These are phyloP conservation scores for Hyperoplus immaculatus DNA, from an alignment of 2,797 vertebrate species.

Conservation along the genomic window DNA sequence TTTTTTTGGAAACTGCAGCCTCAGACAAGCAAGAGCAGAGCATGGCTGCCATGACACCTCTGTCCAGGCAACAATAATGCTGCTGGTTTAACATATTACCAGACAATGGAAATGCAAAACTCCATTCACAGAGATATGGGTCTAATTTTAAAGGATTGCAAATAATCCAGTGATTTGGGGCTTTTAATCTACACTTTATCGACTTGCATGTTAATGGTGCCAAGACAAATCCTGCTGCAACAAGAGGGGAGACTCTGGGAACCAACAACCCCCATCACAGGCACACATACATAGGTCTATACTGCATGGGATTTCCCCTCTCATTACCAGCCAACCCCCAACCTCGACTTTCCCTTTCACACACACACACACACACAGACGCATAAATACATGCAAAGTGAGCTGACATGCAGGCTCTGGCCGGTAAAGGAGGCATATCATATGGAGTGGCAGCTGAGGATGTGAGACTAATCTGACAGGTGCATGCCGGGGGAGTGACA, in stretches of 20 bases:
- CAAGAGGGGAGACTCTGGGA: neutral
- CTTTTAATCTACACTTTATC: constrained; percentile 16
- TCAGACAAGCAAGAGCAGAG: constrained; percentile 12
- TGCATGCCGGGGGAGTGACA: constrained; percentile 78
- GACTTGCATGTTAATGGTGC: constrained; percentile 7
- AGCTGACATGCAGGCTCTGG: constrained; percentile 48
- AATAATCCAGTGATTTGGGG: constrained; percentile 24
- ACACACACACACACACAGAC: constrained; percentile 31
- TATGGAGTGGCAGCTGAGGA: constrained; percentile 77
- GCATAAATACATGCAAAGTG: constrained; percentile 65
- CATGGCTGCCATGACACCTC: constrained; percentile 49
- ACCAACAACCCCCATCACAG: constrained; percentile 10
- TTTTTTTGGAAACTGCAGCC: neutral
- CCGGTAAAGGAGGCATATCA: constrained; percentile 69
- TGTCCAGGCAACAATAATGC: constrained; percentile 17
- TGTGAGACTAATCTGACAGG: constrained; percentile 82
- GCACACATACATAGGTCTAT: constrained; percentile 5
- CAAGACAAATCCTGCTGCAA: constrained; percentile 15
- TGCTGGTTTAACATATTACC: neutral
- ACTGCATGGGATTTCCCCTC: constrained; percentile 11
- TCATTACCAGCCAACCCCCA: neutral
- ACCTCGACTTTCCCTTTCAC: constrained; percentile 22
- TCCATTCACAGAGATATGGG: neutral
- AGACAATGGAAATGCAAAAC: neutral
- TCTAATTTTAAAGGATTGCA: constrained; percentile 19